Percentiles rank a stretch among this genome's conserved stretches.
Conservation (phyloP, 2,113 vertebrate genomes). For the Ochotona curzoniae region DNA sequence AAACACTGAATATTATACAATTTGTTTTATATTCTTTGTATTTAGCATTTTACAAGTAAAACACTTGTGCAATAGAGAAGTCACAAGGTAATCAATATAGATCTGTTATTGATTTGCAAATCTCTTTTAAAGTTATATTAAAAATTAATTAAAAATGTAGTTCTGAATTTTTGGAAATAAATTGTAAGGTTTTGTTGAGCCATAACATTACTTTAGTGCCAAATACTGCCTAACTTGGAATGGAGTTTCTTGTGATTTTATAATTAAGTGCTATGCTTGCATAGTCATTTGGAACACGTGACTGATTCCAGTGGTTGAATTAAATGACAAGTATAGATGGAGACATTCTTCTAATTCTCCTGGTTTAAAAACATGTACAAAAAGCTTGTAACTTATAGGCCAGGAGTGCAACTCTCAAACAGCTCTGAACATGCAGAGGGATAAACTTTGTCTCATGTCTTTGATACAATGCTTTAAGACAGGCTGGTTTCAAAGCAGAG, state of each 20-base stretch:
- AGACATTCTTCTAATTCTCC: neutral
- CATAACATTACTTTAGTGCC: constrained; percentile 18
- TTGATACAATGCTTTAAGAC: constrained; percentile 27
- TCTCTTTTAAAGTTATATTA: constrained; percentile 47
- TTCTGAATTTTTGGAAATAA: constrained; percentile 40
- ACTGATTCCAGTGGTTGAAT: neutral
- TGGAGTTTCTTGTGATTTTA: constrained; percentile 32
- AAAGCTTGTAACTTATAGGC: constrained; percentile 21
- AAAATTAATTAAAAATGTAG: constrained; percentile 56
- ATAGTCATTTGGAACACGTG: constrained; percentile 28
- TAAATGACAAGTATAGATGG: neutral
- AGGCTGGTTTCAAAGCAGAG: constrained; percentile 27
- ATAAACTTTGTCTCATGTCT: constrained; percentile 19
- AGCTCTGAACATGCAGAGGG: neutral
- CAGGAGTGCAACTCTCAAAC: constrained; percentile 17
- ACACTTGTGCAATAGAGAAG: neutral
- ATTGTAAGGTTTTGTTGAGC: constrained; percentile 3
- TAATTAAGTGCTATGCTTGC: constrained; percentile 16
- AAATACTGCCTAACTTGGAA: constrained; percentile 39
- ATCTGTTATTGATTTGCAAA: constrained; percentile 17
- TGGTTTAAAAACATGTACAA: neutral
- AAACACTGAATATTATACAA: neutral
- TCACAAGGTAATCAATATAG: neutral
- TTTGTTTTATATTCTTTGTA: constrained; percentile 38
- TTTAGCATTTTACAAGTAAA: constrained; percentile 49